Percentiles rank a stretch among this genome's conserved stretches.
Evolutionary conservation across 2,888 invertebrate genomes (phyloP).

Genomic region (Latrodectus elegans): DNA sequence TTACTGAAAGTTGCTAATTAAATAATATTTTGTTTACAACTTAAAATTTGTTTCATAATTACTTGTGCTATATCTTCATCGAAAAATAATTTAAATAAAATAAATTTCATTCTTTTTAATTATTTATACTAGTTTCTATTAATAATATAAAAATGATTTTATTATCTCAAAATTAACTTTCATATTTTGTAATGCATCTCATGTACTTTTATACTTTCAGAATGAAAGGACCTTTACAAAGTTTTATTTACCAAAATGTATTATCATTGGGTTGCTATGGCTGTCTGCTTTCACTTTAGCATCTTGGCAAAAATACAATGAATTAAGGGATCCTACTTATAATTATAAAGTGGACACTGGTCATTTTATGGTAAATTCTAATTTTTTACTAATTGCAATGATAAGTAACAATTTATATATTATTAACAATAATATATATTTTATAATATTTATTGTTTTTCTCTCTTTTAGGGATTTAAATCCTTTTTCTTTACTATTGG

Average conservation of each 20-base stretch:
- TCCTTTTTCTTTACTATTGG: constrained; percentile 91
- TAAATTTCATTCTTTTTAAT: no score
- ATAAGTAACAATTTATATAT: neutral
- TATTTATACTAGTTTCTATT: constrained; percentile 66
- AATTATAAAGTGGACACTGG: constrained; percentile 89
- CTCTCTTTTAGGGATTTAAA: constrained; percentile 85
- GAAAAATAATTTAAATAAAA: no score
- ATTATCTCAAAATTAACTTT: no score
- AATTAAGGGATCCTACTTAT: constrained; percentile 91
- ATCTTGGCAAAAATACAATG: constrained; percentile 92
- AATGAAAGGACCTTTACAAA: constrained; percentile 88
- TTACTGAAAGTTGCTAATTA: no score
- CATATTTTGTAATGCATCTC: neutral
- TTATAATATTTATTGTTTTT: neutral
- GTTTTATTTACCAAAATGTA: constrained; percentile 92
- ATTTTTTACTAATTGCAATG: neutral
- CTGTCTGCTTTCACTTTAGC: constrained; percentile 88
- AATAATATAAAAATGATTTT: no score
- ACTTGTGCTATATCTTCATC: no score
- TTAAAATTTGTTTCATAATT: no score
- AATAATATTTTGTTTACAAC: no score
- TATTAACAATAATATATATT: neutral
- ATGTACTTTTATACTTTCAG: constrained; percentile 77
- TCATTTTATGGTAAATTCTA: constrained; percentile 84
- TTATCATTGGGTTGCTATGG: constrained; percentile 91